Evolutionary conservation across 2,797 vertebrate species (phyloP).

Genomic region (Darevskia mixta): DNA sequence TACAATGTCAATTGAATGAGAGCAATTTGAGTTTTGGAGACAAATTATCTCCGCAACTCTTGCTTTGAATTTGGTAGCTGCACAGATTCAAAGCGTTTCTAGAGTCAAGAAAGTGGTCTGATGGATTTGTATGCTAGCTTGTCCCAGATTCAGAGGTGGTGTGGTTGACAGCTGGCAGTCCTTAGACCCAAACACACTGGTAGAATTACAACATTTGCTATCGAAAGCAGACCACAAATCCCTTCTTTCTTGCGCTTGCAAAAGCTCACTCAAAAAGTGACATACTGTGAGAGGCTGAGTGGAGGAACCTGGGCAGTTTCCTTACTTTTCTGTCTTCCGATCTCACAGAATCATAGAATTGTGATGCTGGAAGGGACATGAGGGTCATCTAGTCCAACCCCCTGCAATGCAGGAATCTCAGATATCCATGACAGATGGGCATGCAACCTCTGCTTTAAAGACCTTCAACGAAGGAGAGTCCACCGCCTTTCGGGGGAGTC

Average conservation of each 20-base stretch:
- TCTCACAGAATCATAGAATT: too few relatives aligned
- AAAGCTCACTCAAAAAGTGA: neutral
- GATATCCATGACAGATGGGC: too few relatives aligned
- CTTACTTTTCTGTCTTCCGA: too few relatives aligned
- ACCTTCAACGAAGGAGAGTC: too few relatives aligned
- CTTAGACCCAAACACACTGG: neutral
- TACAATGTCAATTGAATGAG: neutral
- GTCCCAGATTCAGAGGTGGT: too few relatives aligned
- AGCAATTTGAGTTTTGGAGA: constrained; percentile 5
- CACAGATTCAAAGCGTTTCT: neutral
- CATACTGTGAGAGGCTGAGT: too few relatives aligned
- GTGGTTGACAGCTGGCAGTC: neutral
- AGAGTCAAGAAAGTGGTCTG: neutral
- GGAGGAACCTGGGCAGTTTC: too few relatives aligned
- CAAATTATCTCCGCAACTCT: neutral
- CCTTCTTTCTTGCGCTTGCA: neutral
- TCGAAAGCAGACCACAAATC: neutral
- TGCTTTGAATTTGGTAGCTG: neutral
- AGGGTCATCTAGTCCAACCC: too few relatives aligned
- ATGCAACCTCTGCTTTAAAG: too few relatives aligned
- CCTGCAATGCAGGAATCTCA: too few relatives aligned
- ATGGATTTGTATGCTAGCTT: neutral
- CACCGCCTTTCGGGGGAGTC: too few relatives aligned
- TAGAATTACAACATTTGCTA: neutral
- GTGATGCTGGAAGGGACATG: too few relatives aligned